A percentile compares a stretch with the other conserved stretches of the same genome.
These are phyloP conservation scores for Monarcha castaneiventris DNA, from an alignment of 2,113 vertebrate genomes.

Conservation along the genomic window DNA sequence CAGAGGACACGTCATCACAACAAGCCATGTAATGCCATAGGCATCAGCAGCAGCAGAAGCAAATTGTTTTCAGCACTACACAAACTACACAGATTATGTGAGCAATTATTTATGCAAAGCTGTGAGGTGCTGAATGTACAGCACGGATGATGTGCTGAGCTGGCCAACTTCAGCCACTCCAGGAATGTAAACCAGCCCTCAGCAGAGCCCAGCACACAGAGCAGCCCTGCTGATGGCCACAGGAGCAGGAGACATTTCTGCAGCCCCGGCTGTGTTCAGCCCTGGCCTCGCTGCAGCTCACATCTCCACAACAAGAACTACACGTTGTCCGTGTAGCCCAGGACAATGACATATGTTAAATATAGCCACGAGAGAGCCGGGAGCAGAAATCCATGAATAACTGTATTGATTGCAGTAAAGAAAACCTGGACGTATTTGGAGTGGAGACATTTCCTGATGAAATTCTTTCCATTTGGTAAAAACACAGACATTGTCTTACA, in stretches of 20 bases:
- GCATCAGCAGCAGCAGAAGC: neutral
- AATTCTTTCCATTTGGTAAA: slow-evolving; percentile 16
- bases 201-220: neutral
- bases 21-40: neutral
- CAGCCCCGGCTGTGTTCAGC: neutral
- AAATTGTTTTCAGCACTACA: neutral
- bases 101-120: neutral
- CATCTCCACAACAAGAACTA: neutral
- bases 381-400: slow-evolving; percentile 40
- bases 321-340: neutral
- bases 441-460: neutral
- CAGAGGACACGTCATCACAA: neutral
- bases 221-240: neutral
- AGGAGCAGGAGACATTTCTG: neutral
- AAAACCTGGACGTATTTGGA: neutral
- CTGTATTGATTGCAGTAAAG: slow-evolving; percentile 26
- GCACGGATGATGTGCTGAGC: neutral
- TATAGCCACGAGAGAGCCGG: neutral
- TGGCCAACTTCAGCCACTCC: neutral
- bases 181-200: neutral
- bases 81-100: neutral
- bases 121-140: neutral
- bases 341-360: slow-evolving; percentile 20
- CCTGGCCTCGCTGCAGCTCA: neutral
- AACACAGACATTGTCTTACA: neutral